Evolutionary conservation across 1,140 invertebrate genomes (phyloP).

Genomic region (Zophobas atratus): DNA sequence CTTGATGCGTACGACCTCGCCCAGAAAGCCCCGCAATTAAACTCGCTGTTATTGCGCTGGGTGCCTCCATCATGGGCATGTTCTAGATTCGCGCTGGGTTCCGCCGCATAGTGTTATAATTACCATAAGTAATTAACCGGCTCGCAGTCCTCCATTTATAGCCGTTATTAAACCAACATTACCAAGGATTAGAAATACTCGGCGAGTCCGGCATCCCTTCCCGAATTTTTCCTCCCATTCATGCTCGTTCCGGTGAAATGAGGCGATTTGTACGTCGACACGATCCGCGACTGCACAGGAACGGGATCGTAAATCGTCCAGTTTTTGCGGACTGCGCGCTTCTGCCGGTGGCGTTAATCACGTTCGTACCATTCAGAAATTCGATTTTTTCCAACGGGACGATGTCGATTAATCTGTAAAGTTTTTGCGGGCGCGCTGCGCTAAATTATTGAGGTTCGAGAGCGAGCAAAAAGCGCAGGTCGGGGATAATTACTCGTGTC

Average conservation of each 20-base stretch:
- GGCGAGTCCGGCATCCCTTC: neutral
- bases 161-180: constrained; percentile 6
- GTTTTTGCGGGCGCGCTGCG: too few relatives aligned
- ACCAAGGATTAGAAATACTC: too few relatives aligned
- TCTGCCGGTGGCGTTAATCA: constrained; percentile 24
- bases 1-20: too few relatives aligned
- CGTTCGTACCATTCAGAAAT: constrained; percentile 25
- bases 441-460: too few relatives aligned
- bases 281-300: constrained; percentile 33
- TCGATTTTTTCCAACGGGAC: constrained; percentile 1
- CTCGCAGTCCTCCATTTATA: neutral
- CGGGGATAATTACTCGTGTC: too few relatives aligned
- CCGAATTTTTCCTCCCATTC: constrained; percentile 8
- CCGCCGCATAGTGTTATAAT: constrained; percentile 22
- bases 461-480: too few relatives aligned
- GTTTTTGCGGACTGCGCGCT: constrained; percentile 5
- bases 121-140: constrained; percentile 38
- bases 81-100: constrained; percentile 8
- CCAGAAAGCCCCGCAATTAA: too few relatives aligned
- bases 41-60: too few relatives aligned
- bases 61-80: neutral
- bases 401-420: too few relatives aligned
- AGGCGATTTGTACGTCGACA: constrained; percentile 35
- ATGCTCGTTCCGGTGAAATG: neutral
- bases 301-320: constrained; percentile 32